Evolutionary conservation across 2,888 invertebrate species (phyloP).

Genomic region (Conistra vaccinii): DNA sequence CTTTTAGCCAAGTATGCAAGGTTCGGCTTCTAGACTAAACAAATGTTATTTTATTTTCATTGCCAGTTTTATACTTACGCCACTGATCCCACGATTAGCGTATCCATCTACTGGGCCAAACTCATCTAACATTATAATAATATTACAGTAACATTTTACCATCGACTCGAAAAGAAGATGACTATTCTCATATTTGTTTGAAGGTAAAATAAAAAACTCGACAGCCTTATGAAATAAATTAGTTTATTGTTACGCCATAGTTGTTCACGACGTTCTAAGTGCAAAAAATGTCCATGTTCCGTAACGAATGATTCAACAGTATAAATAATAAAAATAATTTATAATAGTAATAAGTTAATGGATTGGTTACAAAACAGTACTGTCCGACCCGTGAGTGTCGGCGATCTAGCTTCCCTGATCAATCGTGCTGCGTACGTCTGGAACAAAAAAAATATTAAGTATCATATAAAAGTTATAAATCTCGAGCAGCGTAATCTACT

Average conservation of each 20-base stretch:
- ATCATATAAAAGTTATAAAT: background rate
- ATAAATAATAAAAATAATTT: slow-evolving; percentile 91
- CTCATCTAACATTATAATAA: background rate
- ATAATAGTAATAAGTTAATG: slow-evolving; percentile 90
- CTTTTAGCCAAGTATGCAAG: slow-evolving; percentile 35
- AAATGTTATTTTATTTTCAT: slow-evolving; percentile 22
- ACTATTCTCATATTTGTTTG: background rate
- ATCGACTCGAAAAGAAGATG: background rate
- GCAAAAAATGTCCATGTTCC: slow-evolving; percentile 82
- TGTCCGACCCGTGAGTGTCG: slow-evolving; percentile 77
- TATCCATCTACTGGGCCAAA: background rate
- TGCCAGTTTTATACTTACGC: background rate
- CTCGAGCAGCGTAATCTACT: background rate
- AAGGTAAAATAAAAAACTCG: slow-evolving; percentile 74
- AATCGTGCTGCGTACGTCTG: slow-evolving; percentile 77
- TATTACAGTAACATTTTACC: background rate
- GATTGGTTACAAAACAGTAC: slow-evolving; percentile 88
- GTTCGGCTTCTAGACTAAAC: slow-evolving; percentile 34
- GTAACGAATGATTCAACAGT: slow-evolving; percentile 87
- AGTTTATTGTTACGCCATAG: slow-evolving; percentile 89
- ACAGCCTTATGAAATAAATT: slow-evolving; percentile 88
- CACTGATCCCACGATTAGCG: background rate
- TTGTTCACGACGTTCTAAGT: slow-evolving; percentile 80
- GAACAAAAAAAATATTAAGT: slow-evolving; percentile 64
- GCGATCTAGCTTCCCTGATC: slow-evolving; percentile 78